Base-by-base conservation (phyloP, 2,888 invertebrate genomes). In the Leptinotarsa haldemani region DNA sequence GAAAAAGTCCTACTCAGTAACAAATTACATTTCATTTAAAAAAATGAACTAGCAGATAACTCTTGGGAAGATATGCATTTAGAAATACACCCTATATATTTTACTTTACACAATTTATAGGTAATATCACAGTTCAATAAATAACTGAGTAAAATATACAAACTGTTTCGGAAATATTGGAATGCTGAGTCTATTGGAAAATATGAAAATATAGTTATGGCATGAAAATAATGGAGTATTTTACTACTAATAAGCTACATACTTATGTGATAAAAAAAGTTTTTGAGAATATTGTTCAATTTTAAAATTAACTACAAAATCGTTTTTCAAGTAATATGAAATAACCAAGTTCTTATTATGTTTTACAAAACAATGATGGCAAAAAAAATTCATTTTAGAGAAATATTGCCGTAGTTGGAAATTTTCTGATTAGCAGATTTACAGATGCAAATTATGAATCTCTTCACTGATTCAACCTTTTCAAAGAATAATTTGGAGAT, bases 51-150 rank as follows among this genome's bases (percentile, higher is more conserved):
- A 7, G 30, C 22, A 25, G 16, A 61, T 13, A 9, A 15, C 15
- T 61, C 30, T 61, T 30, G 15, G 13, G 61, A 61, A 40, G n/a
- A 61, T 30, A 25, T 25, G 4, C 16, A 61, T n/a, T 61, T 61
- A n/a, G n/a, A 25, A 40, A 40, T 40, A 20, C 58, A 15, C 13
- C 20, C 2, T 25, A 25, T 30, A 61, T 15, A 4, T 30, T 30
- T 61, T n/a, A 56, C 25, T 61, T 40, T 61, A 30, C 61, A 61
- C 40, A 61, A 5, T 61, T 61, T 61, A 61, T 30, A 61, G 40
- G 61, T 61, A 61, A 61, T 61, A 61, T 61, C 61, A 61, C 61
- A 61, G 61, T 40, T 61, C n/a, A 61, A 30, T 61, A 40, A 61
- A 61, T 61, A 30, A 61, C n/a, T 25, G 52, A 52, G 18, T 18